Evolutionary conservation across 2,888 invertebrate species (phyloP), one percentile per base, ranked within the genome.

Genomic region (Stenodema calcarata): DNA sequence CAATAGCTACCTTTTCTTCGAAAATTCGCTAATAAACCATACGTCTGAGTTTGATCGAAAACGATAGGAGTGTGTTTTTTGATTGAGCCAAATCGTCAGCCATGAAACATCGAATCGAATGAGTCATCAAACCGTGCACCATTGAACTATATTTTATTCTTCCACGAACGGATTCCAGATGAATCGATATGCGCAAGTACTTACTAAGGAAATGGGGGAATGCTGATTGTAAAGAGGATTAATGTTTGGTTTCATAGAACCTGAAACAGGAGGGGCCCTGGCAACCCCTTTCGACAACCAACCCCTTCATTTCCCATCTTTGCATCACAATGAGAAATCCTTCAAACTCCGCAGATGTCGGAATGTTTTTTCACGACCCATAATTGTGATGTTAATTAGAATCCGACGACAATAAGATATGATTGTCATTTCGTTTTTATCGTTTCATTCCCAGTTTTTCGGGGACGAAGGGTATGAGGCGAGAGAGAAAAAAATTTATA

Each of bases 301-400:
- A n/a, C 23, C 62, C 62, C 62, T 62, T 62, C 62, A 18, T 62
- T n/a, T 2, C 23, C 9, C 62, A 62, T 62, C 62, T 62, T 23
- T 62, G 62, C 62, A 62, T 62, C 23, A 62, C 62, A 62, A 62
- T 16, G 27, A 23, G 62, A 12, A 62, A 23, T 23, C 62, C 23
- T 62, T 23, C 23, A 62, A 23, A 23, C 62, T 62, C 23, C 62
- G 62, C 62, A 62, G 62, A 62, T 62, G 62, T 62, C 62, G 62
- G 62, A 62, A 62, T 62, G 62, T 62, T 62, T 62, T 62, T 62
- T 62, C 23, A 62, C 62, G 62, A 11, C 11, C 62, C 7, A 23
- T 62, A 62, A 62, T 62, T 62, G 62, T 62, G 62, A 62, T 62
- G 62, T 62, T 62, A 62, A 62, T 62, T 62, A 62, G 62, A 62